Evolutionary conservation across 53 echinoderm and acorn worm genomes (phyloP), one percentile per base, ranked within the genome.

Genomic region (Echinometra lucunter): DNA sequence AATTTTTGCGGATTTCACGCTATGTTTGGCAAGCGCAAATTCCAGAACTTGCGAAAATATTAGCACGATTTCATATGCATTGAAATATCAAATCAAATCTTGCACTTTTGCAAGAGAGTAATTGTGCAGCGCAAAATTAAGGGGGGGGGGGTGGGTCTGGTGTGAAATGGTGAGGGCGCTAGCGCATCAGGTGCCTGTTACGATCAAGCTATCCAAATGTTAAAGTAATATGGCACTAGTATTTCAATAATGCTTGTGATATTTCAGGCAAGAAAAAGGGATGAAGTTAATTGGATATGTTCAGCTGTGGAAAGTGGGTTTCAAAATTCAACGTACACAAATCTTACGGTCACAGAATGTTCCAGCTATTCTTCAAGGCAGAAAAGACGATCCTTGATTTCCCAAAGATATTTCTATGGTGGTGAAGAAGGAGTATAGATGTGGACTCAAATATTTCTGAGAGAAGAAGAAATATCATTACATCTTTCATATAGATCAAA

Each of bases 221-320:
- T n/a, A n/a, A n/a, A 74, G 37, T 37, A 37, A 74, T 15, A 40
- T 42, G 38, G 42, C 38, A 78, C 42, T 16, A 78, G 19, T 18
- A 18, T 78, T 15, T 23, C 12, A 18, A 75, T 75, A 75, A 78
- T 78, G 42, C 78, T 78, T 78, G 42, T 23, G 42, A 19, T 6
- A 4, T 42, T 72, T 72, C 32, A 72, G 78, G 78, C 78, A 78
- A 78, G 78, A 78, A 78, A 5, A 42, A 23, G 40, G 78, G 42
- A 78, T 78, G 13, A 16, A 40, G 38, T 40, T 5, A 40, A 21
- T 42, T 78, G 0, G 35, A 53, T 15, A 13, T 72, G 13, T 40
- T 35, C 42, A 78, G 78, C 78, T 78, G 38, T 78, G 40, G 78
- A 78, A 40, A 11, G 38, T 78, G 78, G 78, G 78, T 78, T 78